A percentile compares a stretch with the other conserved stretches of the same genome.
These are phyloP conservation scores for Trisateles emortualis DNA, from an alignment of 2,888 invertebrate genomes.

Conservation along the genomic window DNA sequence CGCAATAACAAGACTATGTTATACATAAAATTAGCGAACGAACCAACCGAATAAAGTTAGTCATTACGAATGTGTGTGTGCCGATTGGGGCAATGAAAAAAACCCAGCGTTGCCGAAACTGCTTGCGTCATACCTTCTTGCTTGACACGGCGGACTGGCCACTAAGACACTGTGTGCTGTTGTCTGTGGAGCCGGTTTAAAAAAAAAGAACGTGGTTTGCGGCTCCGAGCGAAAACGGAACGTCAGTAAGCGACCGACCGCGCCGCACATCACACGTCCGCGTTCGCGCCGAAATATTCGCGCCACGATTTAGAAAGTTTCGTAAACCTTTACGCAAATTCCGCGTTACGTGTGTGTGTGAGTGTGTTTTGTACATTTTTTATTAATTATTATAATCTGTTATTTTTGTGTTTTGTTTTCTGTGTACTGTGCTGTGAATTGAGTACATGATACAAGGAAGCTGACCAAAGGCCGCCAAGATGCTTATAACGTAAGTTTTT, in stretches of 20 bases:
- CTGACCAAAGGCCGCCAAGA: slow-evolving; percentile 65
- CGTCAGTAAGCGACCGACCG: slow-evolving; percentile 72
- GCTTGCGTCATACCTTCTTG: slow-evolving; percentile 78
- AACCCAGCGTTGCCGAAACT: slow-evolving; percentile 76
- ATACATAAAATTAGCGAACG: slow-evolving; percentile 39
- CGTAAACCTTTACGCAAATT: slow-evolving; percentile 54
- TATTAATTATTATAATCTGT: slow-evolving; percentile 43
- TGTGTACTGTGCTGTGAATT: slow-evolving; percentile 72
- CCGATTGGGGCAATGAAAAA: slow-evolving; percentile 70
- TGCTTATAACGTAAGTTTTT: slow-evolving; percentile 83
- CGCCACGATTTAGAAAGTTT: slow-evolving; percentile 76
- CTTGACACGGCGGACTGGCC: slow-evolving; percentile 68
- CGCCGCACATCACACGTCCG: slow-evolving; percentile 64
- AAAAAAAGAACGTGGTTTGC: slow-evolving; percentile 60
- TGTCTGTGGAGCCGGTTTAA: slow-evolving; percentile 54
- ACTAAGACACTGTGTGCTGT: slow-evolving; percentile 41
- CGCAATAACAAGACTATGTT: slow-evolving; percentile 29
- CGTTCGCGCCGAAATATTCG: slow-evolving; percentile 55
- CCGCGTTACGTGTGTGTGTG: slow-evolving; percentile 63
- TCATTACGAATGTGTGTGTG: slow-evolving; percentile 46
- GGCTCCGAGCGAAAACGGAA: slow-evolving; percentile 59
- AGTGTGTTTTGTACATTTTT: slow-evolving; percentile 49
- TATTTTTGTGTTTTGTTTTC: slow-evolving; percentile 58
- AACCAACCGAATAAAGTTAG: slow-evolving; percentile 34
- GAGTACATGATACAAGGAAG: slow-evolving; percentile 76